A percentile compares a stretch with the other conserved stretches of the same genome.
Evolutionary conservation across 2,888 invertebrate genomes (phyloP).

Genomic region (Drosophila crucigera): DNA sequence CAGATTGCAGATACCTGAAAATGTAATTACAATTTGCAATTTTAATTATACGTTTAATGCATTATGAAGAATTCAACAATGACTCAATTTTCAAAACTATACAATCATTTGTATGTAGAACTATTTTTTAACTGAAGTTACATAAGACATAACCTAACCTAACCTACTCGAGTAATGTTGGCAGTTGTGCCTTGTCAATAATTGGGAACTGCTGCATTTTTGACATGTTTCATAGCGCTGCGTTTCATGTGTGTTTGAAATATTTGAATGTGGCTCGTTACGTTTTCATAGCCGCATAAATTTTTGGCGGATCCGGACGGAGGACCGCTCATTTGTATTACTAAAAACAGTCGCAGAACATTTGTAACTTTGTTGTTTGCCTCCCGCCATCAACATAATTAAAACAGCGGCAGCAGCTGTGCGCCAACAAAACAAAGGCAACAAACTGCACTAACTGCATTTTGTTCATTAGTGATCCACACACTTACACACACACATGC

Average conservation of each 20-base stretch:
- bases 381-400: slow-evolving; percentile 43
- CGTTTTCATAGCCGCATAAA: slow-evolving; percentile 60
- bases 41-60: neutral
- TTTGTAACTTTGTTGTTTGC: slow-evolving; percentile 51
- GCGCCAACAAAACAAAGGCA: slow-evolving; percentile 51
- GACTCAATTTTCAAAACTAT: neutral
- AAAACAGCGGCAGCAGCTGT: slow-evolving; percentile 54
- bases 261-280: slow-evolving; percentile 48
- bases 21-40: neutral
- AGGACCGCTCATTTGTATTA: slow-evolving; percentile 54
- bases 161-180: neutral
- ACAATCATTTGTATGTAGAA: neutral
- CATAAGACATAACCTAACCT: too few relatives aligned
- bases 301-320: slow-evolving; percentile 37
- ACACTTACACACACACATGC: slow-evolving; percentile 19
- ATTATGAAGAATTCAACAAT: neutral
- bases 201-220: neutral
- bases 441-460: slow-evolving; percentile 57
- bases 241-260: slow-evolving; percentile 37
- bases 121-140: neutral
- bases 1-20: slow-evolving; percentile 1
- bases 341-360: slow-evolving; percentile 46
- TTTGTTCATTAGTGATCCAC: slow-evolving; percentile 61
- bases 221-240: slow-evolving; percentile 6
- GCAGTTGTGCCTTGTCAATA: neutral